These are phyloP conservation scores for Macaca mulatta DNA, from an alignment of 2,113 vertebrate species.

Conservation along the genomic window DNA sequence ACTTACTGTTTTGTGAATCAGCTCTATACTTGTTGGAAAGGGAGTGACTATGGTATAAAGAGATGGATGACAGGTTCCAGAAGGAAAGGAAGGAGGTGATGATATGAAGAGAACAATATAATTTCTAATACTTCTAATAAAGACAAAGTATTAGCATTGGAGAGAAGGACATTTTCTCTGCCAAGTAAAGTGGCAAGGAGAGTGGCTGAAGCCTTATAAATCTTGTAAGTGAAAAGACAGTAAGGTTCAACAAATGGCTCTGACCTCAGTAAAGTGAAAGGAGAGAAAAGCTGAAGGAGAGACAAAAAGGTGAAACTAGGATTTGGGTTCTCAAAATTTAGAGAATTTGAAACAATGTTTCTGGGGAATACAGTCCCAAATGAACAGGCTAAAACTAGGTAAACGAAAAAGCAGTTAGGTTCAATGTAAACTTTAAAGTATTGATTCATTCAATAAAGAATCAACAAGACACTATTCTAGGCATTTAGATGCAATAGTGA, in stretches of 20 bases:
- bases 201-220: background rate
- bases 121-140: background rate
- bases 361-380: background rate
- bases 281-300: background rate
- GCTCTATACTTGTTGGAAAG: background rate
- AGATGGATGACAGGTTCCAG: background rate
- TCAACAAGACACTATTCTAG: background rate
- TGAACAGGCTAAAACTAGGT: background rate
- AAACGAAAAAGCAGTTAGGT: background rate
- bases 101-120: background rate
- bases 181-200: background rate
- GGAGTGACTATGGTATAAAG: background rate
- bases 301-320: background rate
- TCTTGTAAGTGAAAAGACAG: background rate
- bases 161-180: background rate
- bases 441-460: background rate
- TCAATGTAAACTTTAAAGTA: background rate
- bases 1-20: background rate
- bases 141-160: background rate
- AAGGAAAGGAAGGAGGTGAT: background rate
- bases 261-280: background rate
- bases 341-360: background rate
- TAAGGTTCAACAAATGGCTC: background rate
- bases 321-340: background rate
- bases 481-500: background rate